Evolutionary conservation across 2,888 invertebrate genomes (phyloP), one percentile per base, ranked within the genome.

Genomic region (Odontocolon sp.): DNA sequence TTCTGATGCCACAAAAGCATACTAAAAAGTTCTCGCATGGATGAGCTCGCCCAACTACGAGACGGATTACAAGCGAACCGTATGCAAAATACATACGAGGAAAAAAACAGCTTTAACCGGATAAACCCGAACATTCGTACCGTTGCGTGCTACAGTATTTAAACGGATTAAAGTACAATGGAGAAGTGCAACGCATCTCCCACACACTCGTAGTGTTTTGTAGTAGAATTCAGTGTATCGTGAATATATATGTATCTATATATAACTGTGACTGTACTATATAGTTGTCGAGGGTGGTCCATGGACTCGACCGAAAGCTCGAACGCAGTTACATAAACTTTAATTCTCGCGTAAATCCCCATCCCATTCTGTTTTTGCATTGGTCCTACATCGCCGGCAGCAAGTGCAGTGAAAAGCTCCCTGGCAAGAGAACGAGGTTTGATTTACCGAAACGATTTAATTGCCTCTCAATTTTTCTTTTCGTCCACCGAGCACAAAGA

Each of bases 261-360:
- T 11, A 31, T 52, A 61, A 57, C n/a, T 28, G 54, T 38, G 14
- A 57, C 14, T 11, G 3, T 23, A 14, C 1, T n/a, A 14, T 21
- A 18, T 6, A 18, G 45, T n/a, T 28, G 45, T 11, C 18, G 21
- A 21, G 50, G 33, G 21, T 28, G 69, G 56, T 63, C 56, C 33
- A 21, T 33, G 64, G 21, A 16, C 14, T 42, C 18, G 36, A 16
- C 47, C 59, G 14, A 68, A 70, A 70, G 69, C 69, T 75, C 69
- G 64, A 75, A 75, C 40, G 75, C 42, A 64, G 75, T 70, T 64
- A 70, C 75, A 75, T 75, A 70, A 75, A 75, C 64, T 75, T 64
- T 66, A 75, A 57, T 75, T 69, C 61, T 59, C 42, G 31, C 61
- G 31, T 21, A 11, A 42, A 45, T 18, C 26, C 61, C 21, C 61